phyloP scores from a whole-genome alignment of 1,140 invertebrate species.

The Calephelis nemesis region DNA sequence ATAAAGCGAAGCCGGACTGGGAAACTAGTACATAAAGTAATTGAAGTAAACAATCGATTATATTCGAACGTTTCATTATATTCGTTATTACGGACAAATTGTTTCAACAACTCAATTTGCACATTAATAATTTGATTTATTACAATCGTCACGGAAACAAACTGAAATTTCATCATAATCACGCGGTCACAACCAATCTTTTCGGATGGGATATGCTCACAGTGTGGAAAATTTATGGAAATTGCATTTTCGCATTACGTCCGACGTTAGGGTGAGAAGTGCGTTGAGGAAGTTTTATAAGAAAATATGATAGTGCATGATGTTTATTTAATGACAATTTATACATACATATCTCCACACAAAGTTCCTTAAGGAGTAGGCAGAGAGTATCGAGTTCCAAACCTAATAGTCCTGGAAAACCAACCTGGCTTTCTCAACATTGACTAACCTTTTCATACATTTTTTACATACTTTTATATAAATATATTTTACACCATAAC shows the following conservation, averaged over 20 bases:
- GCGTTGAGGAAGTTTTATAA: slow-evolving; percentile 10
- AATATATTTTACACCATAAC: no score
- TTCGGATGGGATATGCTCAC: slow-evolving; percentile 67
- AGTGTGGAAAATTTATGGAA: slow-evolving; percentile 76
- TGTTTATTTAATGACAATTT: not conserved
- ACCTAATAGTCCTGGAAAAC: no score
- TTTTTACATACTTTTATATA: not conserved
- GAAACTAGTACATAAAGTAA: not conserved
- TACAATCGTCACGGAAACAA: slow-evolving; percentile 27
- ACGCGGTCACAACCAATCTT: slow-evolving; percentile 70
- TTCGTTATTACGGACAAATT: slow-evolving; percentile 1
- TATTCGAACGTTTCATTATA: slow-evolving; percentile 1
- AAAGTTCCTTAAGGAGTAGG: no score
- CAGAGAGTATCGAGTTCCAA: no score
- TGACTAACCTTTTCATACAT: no score
- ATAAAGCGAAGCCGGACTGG: no score
- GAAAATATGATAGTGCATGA: slow-evolving; percentile 4
- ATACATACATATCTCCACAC: no score
- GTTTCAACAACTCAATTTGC: slow-evolving; percentile 16
- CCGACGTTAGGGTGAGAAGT: slow-evolving; percentile 51
- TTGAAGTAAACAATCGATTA: slow-evolving; percentile 6
- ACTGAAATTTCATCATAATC: slow-evolving; percentile 43
- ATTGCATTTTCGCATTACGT: slow-evolving; percentile 74
- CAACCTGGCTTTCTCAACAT: no score
- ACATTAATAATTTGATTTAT: slow-evolving; percentile 23